Percentiles rank a stretch among this genome's conserved stretches.
These are phyloP conservation scores for human DNA, from an alignment of 2,113 vertebrate species.

Conservation along the genomic window GRCh38 chr12:57160501-57161000, in stretches of 20 bases:
- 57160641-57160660: background rate
- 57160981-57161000: constrained; percentile 96
- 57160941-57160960: constrained; percentile 96
- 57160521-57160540: background rate
- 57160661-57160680: background rate
- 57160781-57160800: background rate
- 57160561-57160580: background rate
- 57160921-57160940: constrained; percentile 97
- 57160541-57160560: accelerated
- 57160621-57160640: background rate
- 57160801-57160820: background rate
- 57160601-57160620: background rate
- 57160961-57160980: constrained; percentile 97
- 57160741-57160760: background rate
- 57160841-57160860: background rate
- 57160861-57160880: background rate
- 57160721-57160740: background rate
- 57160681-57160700: background rate
- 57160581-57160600: background rate
- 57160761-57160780: background rate
- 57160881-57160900: constrained; percentile 92
- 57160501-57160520: background rate
- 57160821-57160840: background rate
- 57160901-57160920: constrained; percentile 99
- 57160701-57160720: background rate